Evolutionary conservation across 1,140 invertebrate species (phyloP).

Genomic region (Dolichoris vasculosae): DNA sequence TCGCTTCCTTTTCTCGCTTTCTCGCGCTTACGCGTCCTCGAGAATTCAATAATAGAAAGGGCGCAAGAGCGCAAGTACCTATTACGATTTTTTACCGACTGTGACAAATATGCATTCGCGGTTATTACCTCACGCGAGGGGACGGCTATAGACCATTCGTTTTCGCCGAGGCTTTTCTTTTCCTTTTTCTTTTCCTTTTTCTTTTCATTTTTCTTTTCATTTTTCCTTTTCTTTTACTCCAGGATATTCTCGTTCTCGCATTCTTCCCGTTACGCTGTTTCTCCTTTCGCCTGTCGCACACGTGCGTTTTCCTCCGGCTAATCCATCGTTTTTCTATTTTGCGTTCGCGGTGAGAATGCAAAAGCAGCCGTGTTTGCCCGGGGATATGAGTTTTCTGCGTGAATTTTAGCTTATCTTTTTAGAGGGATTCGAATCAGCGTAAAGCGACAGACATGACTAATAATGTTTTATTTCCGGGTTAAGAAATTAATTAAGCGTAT

Average conservation of each 20-base stretch:
- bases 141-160: too few relatives aligned
- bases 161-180: too few relatives aligned
- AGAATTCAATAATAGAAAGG: constrained; percentile 43
- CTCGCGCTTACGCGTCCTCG: neutral
- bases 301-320: neutral
- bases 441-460: neutral
- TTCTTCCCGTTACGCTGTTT: neutral
- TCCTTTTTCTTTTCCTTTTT: neutral
- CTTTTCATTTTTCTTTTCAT: neutral
- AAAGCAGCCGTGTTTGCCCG: neutral
- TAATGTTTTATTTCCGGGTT: neutral
- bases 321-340: neutral
- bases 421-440: neutral
- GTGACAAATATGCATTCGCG: constrained; percentile 17
- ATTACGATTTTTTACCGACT: constrained; percentile 9
- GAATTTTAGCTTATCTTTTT: neutral
- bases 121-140: neutral
- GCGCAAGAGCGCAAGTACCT: neutral
- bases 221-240: neutral
- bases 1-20: neutral
- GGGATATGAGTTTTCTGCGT: neutral
- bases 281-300: constrained; percentile 16
- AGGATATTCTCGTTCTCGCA: neutral
- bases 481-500: neutral
- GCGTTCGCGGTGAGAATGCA: neutral